Conservation (phyloP, 2,113 vertebrate genomes). For the Henicopernis longicauda region DNA sequence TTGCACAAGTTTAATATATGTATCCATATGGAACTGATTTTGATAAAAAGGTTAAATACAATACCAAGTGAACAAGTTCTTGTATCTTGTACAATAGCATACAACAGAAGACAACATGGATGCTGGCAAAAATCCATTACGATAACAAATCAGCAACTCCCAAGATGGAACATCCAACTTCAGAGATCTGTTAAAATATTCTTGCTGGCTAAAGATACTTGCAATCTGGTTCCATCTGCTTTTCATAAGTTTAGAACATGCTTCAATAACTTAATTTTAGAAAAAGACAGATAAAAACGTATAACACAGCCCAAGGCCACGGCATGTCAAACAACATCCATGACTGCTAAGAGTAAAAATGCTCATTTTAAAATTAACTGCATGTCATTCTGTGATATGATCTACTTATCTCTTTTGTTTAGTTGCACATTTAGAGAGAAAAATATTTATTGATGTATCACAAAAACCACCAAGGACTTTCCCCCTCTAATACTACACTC, state of each 20-base stretch:
- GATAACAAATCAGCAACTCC: neutral
- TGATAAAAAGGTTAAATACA: neutral
- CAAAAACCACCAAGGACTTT: neutral
- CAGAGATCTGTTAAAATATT: neutral
- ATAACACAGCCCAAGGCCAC: neutral
- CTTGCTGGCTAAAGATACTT: neutral
- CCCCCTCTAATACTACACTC: neutral
- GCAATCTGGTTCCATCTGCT: neutral
- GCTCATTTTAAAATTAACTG: neutral
- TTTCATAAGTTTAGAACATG: neutral
- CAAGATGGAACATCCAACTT: neutral
- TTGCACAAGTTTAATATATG: neutral
- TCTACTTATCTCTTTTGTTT: neutral
- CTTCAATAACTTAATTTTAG: neutral
- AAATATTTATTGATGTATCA: neutral
- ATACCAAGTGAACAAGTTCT: neutral
- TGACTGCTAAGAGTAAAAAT: neutral
- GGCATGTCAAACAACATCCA: neutral
- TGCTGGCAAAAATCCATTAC: neutral
- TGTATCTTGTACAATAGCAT: neutral
- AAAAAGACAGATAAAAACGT: neutral
- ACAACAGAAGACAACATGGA: neutral
- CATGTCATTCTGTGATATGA: neutral
- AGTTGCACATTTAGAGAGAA: neutral
- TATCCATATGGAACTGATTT: neutral